These are phyloP conservation scores for Platichthys stellatus DNA, from an alignment of 2,113 vertebrate genomes.

Conservation along the genomic window DNA sequence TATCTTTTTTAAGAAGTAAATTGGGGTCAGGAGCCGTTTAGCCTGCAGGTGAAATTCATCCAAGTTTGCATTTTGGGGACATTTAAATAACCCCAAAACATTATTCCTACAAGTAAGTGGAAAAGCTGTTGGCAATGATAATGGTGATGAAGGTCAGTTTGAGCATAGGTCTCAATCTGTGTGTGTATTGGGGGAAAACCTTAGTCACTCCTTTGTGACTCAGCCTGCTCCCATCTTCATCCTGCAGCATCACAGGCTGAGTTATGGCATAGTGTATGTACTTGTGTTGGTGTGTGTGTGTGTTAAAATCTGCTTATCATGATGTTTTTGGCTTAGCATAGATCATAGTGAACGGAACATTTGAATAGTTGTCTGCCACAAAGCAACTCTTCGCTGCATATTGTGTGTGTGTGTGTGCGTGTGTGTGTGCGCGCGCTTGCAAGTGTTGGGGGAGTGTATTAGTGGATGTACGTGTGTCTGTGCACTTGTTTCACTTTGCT, in stretches of 20 bases:
- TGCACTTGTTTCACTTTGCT: slow-evolving; percentile 20
- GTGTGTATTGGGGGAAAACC: slow-evolving; percentile 33
- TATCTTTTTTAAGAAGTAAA: slow-evolving; percentile 34
- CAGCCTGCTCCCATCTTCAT: slow-evolving; percentile 52
- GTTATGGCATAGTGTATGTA: slow-evolving; percentile 35
- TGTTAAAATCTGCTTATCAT: slow-evolving; percentile 68
- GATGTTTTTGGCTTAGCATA: slow-evolving; percentile 63
- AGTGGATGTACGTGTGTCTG: background rate
- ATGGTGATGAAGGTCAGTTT: slow-evolving; percentile 48
- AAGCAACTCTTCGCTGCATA: slow-evolving; percentile 31
- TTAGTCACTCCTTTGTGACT: slow-evolving; percentile 64
- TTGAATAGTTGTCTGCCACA: slow-evolving; percentile 61
- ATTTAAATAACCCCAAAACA: slow-evolving; percentile 39
- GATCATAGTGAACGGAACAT: slow-evolving; percentile 63
- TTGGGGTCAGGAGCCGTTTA: slow-evolving; percentile 35
- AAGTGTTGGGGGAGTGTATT: background rate
- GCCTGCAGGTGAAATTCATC: slow-evolving; percentile 9
- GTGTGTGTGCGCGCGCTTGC: background rate
- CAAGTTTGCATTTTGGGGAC: slow-evolving; percentile 17
- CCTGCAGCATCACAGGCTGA: slow-evolving; percentile 51
- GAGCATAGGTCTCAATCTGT: slow-evolving; percentile 22
- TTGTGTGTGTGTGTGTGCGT: background rate
- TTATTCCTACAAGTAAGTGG: slow-evolving; percentile 25
- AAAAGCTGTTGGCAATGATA: slow-evolving; percentile 21
- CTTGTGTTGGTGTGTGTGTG: slow-evolving; percentile 17